phyloP scores from a whole-genome alignment of 2,888 invertebrate genomes.

The Pseudococcus jackbeardsleyi region DNA sequence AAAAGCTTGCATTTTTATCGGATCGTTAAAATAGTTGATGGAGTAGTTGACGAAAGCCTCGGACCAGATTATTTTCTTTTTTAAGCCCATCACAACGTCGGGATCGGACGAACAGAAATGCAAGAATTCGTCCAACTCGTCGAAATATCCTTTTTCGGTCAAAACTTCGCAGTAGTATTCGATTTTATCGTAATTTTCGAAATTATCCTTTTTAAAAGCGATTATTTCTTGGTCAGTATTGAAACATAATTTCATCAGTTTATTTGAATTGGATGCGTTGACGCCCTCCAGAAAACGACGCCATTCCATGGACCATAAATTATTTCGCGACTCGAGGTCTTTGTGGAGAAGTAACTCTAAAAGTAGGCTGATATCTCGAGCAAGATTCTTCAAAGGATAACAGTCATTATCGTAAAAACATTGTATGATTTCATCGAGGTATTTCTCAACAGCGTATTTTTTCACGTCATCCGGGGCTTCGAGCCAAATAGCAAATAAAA shows the following conservation, averaged over 20 bases:
- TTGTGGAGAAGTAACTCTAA: not conserved
- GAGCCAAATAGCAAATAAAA: not conserved
- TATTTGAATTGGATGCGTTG: not conserved
- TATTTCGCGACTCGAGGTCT: not conserved
- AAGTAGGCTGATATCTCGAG: not conserved
- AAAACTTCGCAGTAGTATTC: not conserved
- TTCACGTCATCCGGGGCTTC: not conserved
- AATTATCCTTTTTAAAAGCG: not conserved
- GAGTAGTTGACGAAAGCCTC: not conserved
- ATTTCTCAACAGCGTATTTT: not conserved
- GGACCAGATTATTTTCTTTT: not conserved
- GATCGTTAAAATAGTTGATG: not conserved
- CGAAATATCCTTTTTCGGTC: not conserved
- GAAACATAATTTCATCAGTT: constrained; percentile 6
- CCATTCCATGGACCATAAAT: not conserved
- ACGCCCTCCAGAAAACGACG: not conserved
- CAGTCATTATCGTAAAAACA: not conserved
- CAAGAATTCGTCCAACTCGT: not conserved
- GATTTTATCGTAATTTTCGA: not conserved
- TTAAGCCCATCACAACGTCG: not conserved
- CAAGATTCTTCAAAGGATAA: not conserved
- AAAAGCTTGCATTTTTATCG: not conserved
- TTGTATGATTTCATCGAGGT: not conserved
- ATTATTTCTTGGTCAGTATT: not conserved
- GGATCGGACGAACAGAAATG: not conserved